These are phyloP conservation scores for Xestia c-nigrum DNA, from an alignment of 2,888 invertebrate genomes.

Conservation along the genomic window DNA sequence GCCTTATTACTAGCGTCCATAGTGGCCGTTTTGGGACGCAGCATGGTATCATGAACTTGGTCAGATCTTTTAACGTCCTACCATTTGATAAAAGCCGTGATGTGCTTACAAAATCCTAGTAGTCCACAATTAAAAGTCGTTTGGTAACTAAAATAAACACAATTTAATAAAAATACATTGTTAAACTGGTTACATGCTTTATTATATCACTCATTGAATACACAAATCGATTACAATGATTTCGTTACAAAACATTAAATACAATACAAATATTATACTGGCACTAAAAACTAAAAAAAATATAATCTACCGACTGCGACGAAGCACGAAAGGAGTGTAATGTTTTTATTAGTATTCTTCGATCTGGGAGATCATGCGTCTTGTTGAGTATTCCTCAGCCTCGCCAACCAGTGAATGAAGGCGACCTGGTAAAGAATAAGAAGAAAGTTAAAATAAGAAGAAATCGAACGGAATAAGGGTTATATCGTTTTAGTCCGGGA, in stretches of 20 bases:
- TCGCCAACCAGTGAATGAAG: conserved; percentile 88
- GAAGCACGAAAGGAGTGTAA: not conserved
- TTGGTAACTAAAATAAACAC: conserved; percentile 4
- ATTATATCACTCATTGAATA: conserved; percentile 49
- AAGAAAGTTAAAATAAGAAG: not conserved
- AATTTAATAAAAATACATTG: conserved; percentile 11
- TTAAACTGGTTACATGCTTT: conserved; percentile 52
- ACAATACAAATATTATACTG: conserved; percentile 40
- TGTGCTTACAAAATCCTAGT: not conserved
- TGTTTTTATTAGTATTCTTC: conserved; percentile 59
- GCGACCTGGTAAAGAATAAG: conserved; percentile 79
- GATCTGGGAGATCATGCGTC: conserved; percentile 64
- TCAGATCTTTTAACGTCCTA: not conserved
- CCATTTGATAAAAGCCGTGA: not conserved
- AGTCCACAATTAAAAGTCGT: not conserved
- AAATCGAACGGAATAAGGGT: not conserved
- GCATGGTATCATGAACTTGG: not conserved
- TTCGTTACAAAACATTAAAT: conserved; percentile 46
- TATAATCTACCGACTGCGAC: not conserved
- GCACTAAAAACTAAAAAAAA: conserved; percentile 34
- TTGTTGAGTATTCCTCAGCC: conserved; percentile 79
- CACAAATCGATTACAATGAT: conserved; percentile 59
- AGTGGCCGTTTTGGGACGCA: not conserved
- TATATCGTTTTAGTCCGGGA: too few relatives aligned
- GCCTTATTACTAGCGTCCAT: not conserved